Base-by-base conservation (phyloP, 2,113 vertebrate genomes). In the Dendrocopos noguchii region DNA sequence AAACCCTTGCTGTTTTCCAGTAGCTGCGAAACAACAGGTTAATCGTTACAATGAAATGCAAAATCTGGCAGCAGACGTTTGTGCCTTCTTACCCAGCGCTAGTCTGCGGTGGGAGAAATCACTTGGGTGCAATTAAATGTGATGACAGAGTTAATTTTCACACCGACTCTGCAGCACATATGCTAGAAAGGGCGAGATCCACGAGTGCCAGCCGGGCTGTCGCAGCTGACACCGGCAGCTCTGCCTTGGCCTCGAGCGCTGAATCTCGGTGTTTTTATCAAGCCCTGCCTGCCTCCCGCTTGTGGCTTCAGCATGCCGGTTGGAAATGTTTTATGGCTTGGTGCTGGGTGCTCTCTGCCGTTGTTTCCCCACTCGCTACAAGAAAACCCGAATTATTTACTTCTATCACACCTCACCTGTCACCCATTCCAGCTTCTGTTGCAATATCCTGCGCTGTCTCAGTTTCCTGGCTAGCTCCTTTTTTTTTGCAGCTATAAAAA, bases 121-220 rank as follows among this genome's bases (percentile, higher is more conserved):
- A 71, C 70, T 77, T 80, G 64, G 53, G 55, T 34, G 52, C 86
- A 90, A 94, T 94, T 95, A 87, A 91, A 46, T 55, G 64, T 84
- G 93, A 75, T 12, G 36, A 34, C 57, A 72, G 60, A n/a, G 44
- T 47, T 91, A 85, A 90, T 87, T 90, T 95, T 82, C 76, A 53
- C 46, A 57, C 16, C 12, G 71, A 65, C 28, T 70, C 68, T 92
- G 83, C 71, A 81, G 56, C 79, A 81, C 34, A 4, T 20, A 28
- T n/a, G 39, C 56, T n/a, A 42, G 22, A 44, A 24, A 29, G 0
- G 1, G 33, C 0, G 4, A 39, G 31, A 75, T n/a, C 29, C 33
- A 33, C 2, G 2, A 28, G 55, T 33, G 50, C 44, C 36, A 59
- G n/a, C 29, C 1, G 1, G 10, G 53, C 34, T 59, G 44, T 82